Evolutionary conservation across 1,140 invertebrate genomes (phyloP).

Genomic region (Drosophila baimaii): DNA sequence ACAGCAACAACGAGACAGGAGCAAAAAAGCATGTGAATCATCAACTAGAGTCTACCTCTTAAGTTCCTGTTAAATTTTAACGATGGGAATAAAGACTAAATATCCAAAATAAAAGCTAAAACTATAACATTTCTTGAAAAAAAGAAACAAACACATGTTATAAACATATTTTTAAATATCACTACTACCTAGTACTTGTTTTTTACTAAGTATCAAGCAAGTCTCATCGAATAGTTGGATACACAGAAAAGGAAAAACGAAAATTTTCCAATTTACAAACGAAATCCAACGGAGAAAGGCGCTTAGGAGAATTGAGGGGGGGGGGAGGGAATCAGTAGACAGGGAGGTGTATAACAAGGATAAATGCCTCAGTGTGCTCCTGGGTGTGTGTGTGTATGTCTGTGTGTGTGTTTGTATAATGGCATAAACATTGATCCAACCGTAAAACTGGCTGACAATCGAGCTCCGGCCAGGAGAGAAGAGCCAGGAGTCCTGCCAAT

Average conservation of each 20-base stretch:
- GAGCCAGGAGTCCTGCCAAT: slow-evolving; percentile 46
- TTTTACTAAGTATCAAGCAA: background rate
- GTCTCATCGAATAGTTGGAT: slow-evolving; percentile 2
- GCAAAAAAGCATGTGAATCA: background rate
- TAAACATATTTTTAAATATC: too few relatives aligned
- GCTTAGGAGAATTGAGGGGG: slow-evolving; percentile 19
- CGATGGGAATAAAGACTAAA: background rate
- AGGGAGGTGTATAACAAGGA: slow-evolving; percentile 68
- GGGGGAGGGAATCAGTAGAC: slow-evolving; percentile 15
- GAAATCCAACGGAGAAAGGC: slow-evolving; percentile 59
- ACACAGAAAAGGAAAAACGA: slow-evolving; percentile 31
- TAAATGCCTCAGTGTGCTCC: slow-evolving; percentile 65
- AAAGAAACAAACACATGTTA: too few relatives aligned
- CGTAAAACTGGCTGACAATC: slow-evolving; percentile 81
- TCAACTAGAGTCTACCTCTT: background rate
- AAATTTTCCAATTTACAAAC: slow-evolving; percentile 81
- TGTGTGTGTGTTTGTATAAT: slow-evolving; percentile 61
- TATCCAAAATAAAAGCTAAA: background rate
- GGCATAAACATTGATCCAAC: slow-evolving; percentile 81
- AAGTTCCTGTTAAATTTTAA: too few relatives aligned
- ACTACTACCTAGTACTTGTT: too few relatives aligned
- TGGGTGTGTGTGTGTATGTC: slow-evolving; percentile 18
- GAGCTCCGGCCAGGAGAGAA: slow-evolving; percentile 39
- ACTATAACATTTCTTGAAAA: background rate
- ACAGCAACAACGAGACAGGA: slow-evolving; percentile 20